Evolutionary conservation across 2,113 vertebrate species (phyloP).

Genomic region (Opisthocomus hoazin): DNA sequence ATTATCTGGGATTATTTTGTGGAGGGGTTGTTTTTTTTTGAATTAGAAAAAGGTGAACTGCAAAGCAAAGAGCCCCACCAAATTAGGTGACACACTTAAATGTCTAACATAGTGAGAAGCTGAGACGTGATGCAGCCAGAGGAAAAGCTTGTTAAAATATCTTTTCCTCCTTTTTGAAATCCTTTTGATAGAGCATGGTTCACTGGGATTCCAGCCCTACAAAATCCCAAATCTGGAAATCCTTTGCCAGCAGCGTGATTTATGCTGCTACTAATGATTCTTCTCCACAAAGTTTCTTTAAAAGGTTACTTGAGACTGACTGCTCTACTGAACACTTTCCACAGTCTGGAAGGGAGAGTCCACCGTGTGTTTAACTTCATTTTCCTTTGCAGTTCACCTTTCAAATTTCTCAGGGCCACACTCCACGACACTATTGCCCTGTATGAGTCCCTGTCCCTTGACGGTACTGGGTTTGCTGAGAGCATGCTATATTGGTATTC

Average conservation of each 20-base stretch:
- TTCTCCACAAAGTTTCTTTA: slow-evolving; percentile 1
- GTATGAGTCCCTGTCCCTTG: background rate
- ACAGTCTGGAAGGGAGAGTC: background rate
- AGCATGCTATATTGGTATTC: accelerated
- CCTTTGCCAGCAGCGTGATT: slow-evolving; percentile 12
- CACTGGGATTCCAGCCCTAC: background rate
- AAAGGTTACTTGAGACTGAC: background rate
- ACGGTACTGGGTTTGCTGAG: accelerated
- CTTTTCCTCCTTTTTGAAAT: background rate
- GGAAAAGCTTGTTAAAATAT: background rate
- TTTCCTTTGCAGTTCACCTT: background rate
- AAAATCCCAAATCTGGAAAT: background rate
- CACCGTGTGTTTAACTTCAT: background rate
- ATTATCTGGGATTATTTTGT: background rate
- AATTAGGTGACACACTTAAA: background rate
- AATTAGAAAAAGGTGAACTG: background rate
- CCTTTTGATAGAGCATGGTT: background rate
- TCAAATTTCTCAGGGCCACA: background rate
- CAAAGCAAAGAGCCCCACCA: background rate
- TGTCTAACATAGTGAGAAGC: background rate
- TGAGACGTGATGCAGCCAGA: background rate
- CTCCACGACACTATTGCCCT: background rate
- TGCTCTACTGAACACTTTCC: background rate
- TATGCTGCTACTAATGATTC: background rate
- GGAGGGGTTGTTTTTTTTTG: background rate